These are phyloP conservation scores for Sminthurides bifidus DNA, from an alignment of 1,140 invertebrate genomes.

Conservation along the genomic window DNA sequence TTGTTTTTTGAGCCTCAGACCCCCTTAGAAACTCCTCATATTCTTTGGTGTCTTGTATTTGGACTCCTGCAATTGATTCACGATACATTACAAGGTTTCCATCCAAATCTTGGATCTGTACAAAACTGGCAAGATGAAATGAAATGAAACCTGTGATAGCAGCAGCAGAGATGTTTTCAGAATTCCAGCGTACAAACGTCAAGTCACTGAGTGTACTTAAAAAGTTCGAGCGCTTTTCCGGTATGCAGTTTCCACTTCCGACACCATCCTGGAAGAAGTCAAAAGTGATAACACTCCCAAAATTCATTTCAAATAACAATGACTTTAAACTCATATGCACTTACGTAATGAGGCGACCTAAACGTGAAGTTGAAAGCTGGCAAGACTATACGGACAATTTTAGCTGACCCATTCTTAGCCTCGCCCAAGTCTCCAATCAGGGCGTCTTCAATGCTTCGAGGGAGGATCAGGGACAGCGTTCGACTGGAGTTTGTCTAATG, in stretches of 20 bases:
- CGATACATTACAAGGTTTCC: too few relatives aligned
- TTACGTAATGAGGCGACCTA: slow-evolving; percentile 7
- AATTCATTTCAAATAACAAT: neutral
- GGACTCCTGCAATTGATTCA: too few relatives aligned
- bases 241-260: neutral
- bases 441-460: slow-evolving; percentile 4
- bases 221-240: slow-evolving; percentile 8
- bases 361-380: slow-evolving; percentile 6
- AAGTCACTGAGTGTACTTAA: slow-evolving; percentile 3
- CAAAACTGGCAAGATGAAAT: too few relatives aligned
- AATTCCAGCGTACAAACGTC: neutral
- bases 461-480: slow-evolving; percentile 8
- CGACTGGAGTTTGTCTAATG: slow-evolving; percentile 1
- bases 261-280: slow-evolving; percentile 1
- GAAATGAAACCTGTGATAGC: slow-evolving; percentile 15
- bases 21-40: too few relatives aligned
- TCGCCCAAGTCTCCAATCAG: neutral
- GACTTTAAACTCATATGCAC: neutral
- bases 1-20: too few relatives aligned
- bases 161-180: slow-evolving; percentile 1
- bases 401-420: neutral
- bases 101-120: too few relatives aligned
- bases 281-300: neutral
- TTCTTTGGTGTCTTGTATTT: neutral
- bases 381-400: neutral